Base-by-base conservation (phyloP, 1,140 invertebrate genomes). In the Asobara japonica region DNA sequence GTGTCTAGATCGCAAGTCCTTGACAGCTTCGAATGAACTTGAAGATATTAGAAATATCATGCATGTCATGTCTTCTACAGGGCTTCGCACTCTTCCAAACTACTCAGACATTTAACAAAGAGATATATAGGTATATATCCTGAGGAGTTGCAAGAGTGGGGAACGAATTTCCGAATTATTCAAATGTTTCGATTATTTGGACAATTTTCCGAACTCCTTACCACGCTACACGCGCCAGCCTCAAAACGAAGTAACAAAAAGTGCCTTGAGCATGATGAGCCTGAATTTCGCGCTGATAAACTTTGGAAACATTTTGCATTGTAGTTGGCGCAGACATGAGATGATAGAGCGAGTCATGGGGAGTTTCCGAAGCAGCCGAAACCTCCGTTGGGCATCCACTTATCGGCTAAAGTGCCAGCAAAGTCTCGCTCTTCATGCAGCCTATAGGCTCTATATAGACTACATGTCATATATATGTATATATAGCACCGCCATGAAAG, bases 381-480 rank as follows among this genome's bases (percentile, higher is more conserved):
- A 22, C 22, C 51, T 27, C 22, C 4, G 51, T 7, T 8, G 51
- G 51, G 78, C 11, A 36, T 36, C 51, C 79, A 82, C 80, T 83
- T 83, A 82, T 81, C 82, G 78, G 77, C 72, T 79, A 76, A 82
- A 81, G 79, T 79, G 80, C 77, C 80, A 78, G 79, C 78, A 82
- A 81, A 82, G 79, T 82, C 80, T 79, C 76, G 75, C 78, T 81
- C 51, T 18, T 56, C 51, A 25, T 56, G 22, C 22, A 56, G 51
- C 51, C 2, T 22, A 18, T 18, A 10, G 5, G 13, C 22, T 13
- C 20, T 18, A 5, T 20, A 3, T 11, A 25, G 22, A 27, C 11
- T 56, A 4, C 8, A 25, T 36, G 31, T 36, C 5, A 36, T 6
- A 5, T 5, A 36, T 36, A 11, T n/a, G 31, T 36, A 36, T 36